These are phyloP conservation scores for Odontesthes bonariensis DNA, from an alignment of 2,113 vertebrate species.

Conservation along the genomic window DNA sequence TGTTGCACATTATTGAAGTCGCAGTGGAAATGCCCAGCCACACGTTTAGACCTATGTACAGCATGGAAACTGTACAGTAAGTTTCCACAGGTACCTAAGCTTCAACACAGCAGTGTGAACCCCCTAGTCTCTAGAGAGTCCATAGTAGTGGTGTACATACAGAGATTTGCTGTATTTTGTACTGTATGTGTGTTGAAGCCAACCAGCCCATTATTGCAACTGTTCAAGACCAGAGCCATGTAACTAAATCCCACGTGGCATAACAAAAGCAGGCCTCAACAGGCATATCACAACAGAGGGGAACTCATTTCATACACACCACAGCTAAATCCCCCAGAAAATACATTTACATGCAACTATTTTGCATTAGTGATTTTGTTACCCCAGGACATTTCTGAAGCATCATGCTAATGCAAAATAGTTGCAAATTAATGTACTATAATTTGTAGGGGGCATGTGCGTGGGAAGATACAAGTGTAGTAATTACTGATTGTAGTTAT, in stretches of 20 bases:
- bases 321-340: constrained; percentile 19
- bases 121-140: constrained; percentile 15
- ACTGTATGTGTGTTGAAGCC: constrained; percentile 13
- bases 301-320: not conserved
- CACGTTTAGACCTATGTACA: not conserved
- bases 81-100: constrained; percentile 6
- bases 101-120: constrained; percentile 9
- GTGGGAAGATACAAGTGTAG: constrained; percentile 19
- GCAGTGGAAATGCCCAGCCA: not conserved
- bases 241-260: constrained; percentile 34
- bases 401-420: constrained; percentile 31
- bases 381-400: constrained; percentile 23
- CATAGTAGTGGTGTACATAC: not conserved
- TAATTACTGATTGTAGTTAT: constrained; percentile 16
- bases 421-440: constrained; percentile 31
- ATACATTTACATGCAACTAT: constrained; percentile 20
- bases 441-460: constrained; percentile 15
- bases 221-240: constrained; percentile 36
- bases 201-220: constrained; percentile 36
- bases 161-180: constrained; percentile 15
- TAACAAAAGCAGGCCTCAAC: constrained; percentile 22
- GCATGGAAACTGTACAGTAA: constrained; percentile 1
- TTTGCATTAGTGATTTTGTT: constrained; percentile 35
- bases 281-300: not conserved
- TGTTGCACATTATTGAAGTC: not conserved